Conservation (phyloP, 2,888 invertebrate species). For the Idaea biselata region DNA sequence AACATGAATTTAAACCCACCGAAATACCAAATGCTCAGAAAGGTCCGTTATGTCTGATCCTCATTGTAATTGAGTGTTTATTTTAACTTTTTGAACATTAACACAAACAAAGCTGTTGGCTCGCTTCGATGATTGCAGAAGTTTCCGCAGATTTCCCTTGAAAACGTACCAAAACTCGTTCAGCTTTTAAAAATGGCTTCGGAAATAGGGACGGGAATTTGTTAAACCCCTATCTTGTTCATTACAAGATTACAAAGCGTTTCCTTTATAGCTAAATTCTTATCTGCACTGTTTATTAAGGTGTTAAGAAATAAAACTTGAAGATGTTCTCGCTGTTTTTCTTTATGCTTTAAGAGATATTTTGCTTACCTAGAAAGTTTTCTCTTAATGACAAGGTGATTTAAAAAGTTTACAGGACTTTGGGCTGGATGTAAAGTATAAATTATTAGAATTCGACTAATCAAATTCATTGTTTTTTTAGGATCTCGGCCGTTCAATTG, state of each 20-base stretch:
- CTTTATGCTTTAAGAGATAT: neutral
- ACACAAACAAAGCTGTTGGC: neutral
- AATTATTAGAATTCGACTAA: neutral
- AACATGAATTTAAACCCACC: too few species aligned
- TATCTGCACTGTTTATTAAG: conserved; percentile 1
- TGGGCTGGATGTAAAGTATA: neutral
- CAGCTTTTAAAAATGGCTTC: neutral
- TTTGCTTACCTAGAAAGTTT: neutral
- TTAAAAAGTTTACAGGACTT: neutral
- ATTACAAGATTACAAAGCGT: neutral
- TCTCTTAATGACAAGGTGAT: neutral
- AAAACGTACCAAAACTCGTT: neutral
- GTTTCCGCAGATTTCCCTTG: neutral
- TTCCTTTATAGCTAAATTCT: neutral
- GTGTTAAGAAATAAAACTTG: conserved; percentile 3
- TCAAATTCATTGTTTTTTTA: neutral
- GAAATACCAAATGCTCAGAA: neutral
- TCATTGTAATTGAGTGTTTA: neutral
- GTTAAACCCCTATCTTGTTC: neutral
- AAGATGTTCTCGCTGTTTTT: conserved; percentile 1
- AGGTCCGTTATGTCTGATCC: neutral
- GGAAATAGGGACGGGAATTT: neutral
- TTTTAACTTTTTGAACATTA: neutral
- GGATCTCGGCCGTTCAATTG: neutral
- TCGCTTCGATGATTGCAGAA: neutral